Conservation (phyloP, 2,113 vertebrate genomes). For the Bos taurus region ARS-UCD2.0 NC_037332.1:51443001-51443500, state of each 20-base stretch:
- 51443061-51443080: neutral
- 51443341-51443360: neutral
- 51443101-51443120: neutral
- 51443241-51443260: neutral
- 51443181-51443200: neutral
- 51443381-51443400: neutral
- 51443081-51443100: neutral
- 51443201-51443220: neutral
- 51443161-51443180: neutral
- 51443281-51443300: neutral
- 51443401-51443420: neutral
- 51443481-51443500: neutral
- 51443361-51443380: neutral
- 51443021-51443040: neutral
- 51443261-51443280: neutral
- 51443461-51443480: neutral
- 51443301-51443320: neutral
- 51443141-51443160: neutral
- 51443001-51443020: neutral
- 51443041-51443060: neutral
- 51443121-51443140: neutral
- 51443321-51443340: neutral
- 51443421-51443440: neutral
- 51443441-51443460: neutral
- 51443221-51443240: neutral